A percentile compares a stretch with the other conserved stretches of the same genome.
Conservation (phyloP, 2,113 vertebrate genomes). For the Phyllopteryx taeniolatus region DNA sequence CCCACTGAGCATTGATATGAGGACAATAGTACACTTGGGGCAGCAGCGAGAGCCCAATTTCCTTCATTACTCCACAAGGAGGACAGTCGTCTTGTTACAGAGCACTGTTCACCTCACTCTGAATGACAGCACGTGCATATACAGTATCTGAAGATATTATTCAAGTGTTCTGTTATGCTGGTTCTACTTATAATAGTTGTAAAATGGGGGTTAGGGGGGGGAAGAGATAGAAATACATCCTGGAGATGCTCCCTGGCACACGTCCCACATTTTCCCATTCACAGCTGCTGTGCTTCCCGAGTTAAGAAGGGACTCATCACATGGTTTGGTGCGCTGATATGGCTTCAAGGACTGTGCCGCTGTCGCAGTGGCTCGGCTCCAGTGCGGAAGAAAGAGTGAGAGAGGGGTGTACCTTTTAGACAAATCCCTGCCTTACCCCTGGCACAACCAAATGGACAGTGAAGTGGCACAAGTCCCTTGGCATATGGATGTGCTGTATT, state of each 20-base stretch:
- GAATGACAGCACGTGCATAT: slow-evolving; percentile 19
- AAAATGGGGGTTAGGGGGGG: slow-evolving; percentile 20
- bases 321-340: slow-evolving; percentile 42
- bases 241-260: slow-evolving; percentile 35
- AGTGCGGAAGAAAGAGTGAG: slow-evolving; percentile 4
- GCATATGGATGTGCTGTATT: background rate
- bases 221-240: slow-evolving; percentile 24
- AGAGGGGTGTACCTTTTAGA: background rate
- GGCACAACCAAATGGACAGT: background rate
- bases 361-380: slow-evolving; percentile 34
- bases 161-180: slow-evolving; percentile 12
- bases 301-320: slow-evolving; percentile 41
- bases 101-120: slow-evolving; percentile 11
- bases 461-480: background rate
- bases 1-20: slow-evolving; percentile 17
- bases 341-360: slow-evolving; percentile 32
- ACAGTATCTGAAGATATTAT: slow-evolving; percentile 31
- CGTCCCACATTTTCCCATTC: slow-evolving; percentile 36
- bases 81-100: slow-evolving; percentile 25
- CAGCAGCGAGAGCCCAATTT: slow-evolving; percentile 47
- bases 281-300: slow-evolving; percentile 24
- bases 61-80: slow-evolving; percentile 49
- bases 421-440: background rate
- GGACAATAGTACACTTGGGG: slow-evolving; percentile 34
- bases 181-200: slow-evolving; percentile 3